Evolutionary conservation across 2,797 vertebrate genomes (phyloP).

Genomic region (Pristis pectinata): DNA sequence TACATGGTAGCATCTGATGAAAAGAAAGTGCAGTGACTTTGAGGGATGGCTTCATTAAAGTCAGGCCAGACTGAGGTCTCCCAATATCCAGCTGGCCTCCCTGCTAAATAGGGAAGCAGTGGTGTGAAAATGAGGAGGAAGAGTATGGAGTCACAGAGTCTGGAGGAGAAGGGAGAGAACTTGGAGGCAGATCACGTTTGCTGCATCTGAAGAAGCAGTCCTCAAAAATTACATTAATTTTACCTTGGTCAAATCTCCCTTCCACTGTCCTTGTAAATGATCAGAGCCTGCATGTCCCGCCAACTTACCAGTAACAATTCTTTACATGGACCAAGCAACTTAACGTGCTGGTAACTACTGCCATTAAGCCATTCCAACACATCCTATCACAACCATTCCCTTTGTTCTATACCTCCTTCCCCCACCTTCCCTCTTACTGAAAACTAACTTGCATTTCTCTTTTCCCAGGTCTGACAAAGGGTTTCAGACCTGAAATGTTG

Average conservation of each 20-base stretch:
- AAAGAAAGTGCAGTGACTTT: background rate
- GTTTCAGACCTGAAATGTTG: too few species aligned
- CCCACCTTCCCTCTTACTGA: too few species aligned
- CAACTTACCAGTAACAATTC: too few species aligned
- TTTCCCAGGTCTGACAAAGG: too few species aligned
- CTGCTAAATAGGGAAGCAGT: background rate
- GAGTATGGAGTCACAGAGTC: too few species aligned
- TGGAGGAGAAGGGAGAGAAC: background rate
- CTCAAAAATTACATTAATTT: background rate
- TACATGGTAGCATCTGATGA: background rate
- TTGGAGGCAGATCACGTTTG: background rate
- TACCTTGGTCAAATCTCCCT: background rate
- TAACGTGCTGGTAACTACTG: too few species aligned
- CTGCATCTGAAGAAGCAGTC: background rate
- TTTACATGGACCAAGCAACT: too few species aligned
- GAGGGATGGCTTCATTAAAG: background rate
- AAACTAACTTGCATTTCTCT: too few species aligned
- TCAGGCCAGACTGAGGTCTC: background rate
- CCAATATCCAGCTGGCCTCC: background rate
- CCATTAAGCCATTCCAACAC: too few species aligned
- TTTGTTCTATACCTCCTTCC: too few species aligned
- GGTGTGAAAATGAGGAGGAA: background rate
- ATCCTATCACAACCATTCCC: too few species aligned
- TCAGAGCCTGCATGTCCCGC: background rate
- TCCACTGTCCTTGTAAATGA: background rate